Percentiles rank a stretch among this genome's conserved stretches.
phyloP scores from a whole-genome alignment of 1,140 invertebrate species.

The Pseudomyrmex gracilis region DNA sequence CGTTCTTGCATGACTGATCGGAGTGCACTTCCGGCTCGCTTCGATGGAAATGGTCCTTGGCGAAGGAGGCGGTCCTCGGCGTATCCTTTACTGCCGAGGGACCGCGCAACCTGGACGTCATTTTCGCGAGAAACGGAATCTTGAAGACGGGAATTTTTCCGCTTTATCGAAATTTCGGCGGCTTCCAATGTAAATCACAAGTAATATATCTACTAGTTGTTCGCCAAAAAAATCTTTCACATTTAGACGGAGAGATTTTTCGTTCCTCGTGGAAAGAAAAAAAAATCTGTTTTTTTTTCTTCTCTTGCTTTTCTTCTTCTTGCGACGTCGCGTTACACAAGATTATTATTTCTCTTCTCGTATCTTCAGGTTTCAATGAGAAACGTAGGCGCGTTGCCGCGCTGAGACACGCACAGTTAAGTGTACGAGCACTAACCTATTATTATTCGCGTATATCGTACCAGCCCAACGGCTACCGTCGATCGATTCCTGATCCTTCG shows the following conservation, averaged over 20 bases:
- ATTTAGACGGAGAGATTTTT: neutral
- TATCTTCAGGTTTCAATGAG: conserved; percentile 28
- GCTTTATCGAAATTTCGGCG: conserved; percentile 7
- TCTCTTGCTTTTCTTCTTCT: neutral
- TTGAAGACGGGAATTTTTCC: neutral
- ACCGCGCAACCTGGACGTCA: conserved; percentile 79
- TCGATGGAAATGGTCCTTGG: conserved; percentile 47
- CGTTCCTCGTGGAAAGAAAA: neutral
- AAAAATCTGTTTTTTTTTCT: too few relatives aligned
- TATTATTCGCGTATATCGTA: conserved; percentile 58
- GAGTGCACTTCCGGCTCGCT: conserved; percentile 37
- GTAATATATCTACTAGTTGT: neutral
- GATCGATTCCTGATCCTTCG: conserved; percentile 41
- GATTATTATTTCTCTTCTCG: neutral
- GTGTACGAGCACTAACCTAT: conserved; percentile 53
- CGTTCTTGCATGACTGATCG: conserved; percentile 44
- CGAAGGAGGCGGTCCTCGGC: conserved; percentile 38
- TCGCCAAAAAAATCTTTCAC: neutral
- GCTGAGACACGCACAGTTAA: conserved; percentile 45
- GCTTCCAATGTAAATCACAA: neutral
- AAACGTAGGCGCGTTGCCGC: conserved; percentile 31
- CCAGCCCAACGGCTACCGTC: conserved; percentile 57
- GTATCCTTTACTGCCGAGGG: conserved; percentile 52
- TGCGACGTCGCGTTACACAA: conserved; percentile 12
- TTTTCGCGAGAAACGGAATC: conserved; percentile 62